phyloP scores from a whole-genome alignment of 1,140 invertebrate genomes.

The Drosophila setifemur region DNA sequence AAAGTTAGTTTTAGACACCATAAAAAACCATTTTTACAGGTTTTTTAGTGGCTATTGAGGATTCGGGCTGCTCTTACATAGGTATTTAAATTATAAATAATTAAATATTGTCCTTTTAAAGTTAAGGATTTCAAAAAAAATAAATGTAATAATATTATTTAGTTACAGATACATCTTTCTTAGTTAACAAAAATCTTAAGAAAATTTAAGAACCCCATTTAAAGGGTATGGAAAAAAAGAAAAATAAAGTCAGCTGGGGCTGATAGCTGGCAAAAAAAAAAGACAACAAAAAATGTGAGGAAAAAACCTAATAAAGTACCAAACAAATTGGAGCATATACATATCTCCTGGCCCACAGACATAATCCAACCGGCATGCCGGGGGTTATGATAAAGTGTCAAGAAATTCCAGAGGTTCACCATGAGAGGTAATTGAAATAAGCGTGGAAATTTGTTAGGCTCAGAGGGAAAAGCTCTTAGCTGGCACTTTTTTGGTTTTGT shows the following conservation, averaged over 20 bases:
- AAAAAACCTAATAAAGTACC: slow-evolving; percentile 61
- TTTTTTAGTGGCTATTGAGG: too few species aligned
- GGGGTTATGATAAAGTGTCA: slow-evolving; percentile 73
- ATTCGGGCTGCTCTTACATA: too few species aligned
- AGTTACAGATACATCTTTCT: too few species aligned
- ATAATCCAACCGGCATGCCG: slow-evolving; percentile 53
- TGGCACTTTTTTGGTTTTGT: slow-evolving; percentile 1
- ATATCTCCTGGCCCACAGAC: slow-evolving; percentile 50
- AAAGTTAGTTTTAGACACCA: too few species aligned
- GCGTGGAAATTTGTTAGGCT: slow-evolving; percentile 73
- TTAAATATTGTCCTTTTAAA: too few species aligned
- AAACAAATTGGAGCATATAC: slow-evolving; percentile 76
- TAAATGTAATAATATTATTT: too few species aligned
- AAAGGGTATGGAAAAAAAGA: background rate
- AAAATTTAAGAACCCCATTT: too few species aligned
- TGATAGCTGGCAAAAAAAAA: slow-evolving; percentile 24
- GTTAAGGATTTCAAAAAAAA: too few species aligned
- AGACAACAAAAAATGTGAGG: background rate
- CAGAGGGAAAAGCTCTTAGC: slow-evolving; percentile 59
- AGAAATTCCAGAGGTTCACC: slow-evolving; percentile 54
- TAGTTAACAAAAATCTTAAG: too few species aligned
- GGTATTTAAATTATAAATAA: too few species aligned
- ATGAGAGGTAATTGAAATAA: slow-evolving; percentile 71
- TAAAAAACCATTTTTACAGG: too few species aligned
- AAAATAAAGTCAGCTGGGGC: slow-evolving; percentile 45